Evolutionary conservation across 2,888 invertebrate species (phyloP).

Genomic region (Coecobrya sp.): DNA sequence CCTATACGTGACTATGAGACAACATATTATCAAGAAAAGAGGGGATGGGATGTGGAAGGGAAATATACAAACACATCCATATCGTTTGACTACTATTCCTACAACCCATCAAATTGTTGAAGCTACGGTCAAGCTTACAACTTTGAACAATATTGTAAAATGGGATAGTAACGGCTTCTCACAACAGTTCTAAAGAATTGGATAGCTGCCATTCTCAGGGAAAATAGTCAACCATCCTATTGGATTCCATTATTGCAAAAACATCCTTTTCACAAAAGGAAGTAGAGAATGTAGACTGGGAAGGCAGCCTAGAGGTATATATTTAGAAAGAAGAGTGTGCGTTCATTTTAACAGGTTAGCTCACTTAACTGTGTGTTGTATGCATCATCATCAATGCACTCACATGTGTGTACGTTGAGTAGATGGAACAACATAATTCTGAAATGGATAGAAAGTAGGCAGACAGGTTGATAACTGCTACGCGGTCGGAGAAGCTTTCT

Average conservation of each 20-base stretch:
- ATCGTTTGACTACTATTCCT: slow-evolving; percentile 47
- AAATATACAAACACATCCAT: neutral
- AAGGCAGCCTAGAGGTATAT: slow-evolving; percentile 50
- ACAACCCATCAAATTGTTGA: slow-evolving; percentile 69
- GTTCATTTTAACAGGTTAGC: slow-evolving; percentile 53
- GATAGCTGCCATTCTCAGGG: slow-evolving; percentile 77
- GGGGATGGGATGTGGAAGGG: neutral
- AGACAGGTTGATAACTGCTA: slow-evolving; percentile 43
- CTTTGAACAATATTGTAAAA: slow-evolving; percentile 71
- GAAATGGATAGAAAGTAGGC: slow-evolving; percentile 43
- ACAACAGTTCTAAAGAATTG: slow-evolving; percentile 78
- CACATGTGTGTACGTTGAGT: slow-evolving; percentile 1
- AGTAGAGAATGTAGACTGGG: slow-evolving; percentile 4
- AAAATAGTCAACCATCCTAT: slow-evolving; percentile 75
- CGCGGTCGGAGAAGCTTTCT: neutral
- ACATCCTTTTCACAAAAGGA: slow-evolving; percentile 57
- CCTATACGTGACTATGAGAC: slow-evolving; percentile 36
- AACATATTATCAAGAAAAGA: neutral
- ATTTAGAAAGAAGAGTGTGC: slow-evolving; percentile 29
- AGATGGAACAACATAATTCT: slow-evolving; percentile 23
- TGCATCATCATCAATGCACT: slow-evolving; percentile 20
- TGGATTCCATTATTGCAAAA: slow-evolving; percentile 77
- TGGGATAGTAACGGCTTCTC: slow-evolving; percentile 67
- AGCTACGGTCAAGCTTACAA: slow-evolving; percentile 61
- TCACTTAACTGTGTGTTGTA: neutral